Base-by-base conservation (phyloP, 2,113 vertebrate genomes). In the Neodon shergylaensis region DNA sequence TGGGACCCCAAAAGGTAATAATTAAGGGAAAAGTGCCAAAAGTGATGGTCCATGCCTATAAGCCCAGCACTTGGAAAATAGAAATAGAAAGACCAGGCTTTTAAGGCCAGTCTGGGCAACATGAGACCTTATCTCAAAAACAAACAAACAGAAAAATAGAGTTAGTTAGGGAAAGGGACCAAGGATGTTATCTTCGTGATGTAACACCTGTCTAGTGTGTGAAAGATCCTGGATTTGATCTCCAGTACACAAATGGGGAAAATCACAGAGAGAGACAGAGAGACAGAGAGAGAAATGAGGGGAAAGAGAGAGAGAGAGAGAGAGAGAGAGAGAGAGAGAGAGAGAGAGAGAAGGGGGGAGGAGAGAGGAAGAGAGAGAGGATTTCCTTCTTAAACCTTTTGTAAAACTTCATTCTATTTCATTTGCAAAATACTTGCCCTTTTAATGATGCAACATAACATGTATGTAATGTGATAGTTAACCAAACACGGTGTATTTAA, bases 361-460 rank as follows among this genome's bases (percentile, higher is more conserved):
- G 9, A 36, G 54, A 78, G 24, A 28, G 9, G 33, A 0, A 21
- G 26, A 36, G 5, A 49, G 44, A 36, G 28, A 52, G 0, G 52
- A 54, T 54, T 54, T 79, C 1, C 47, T 81, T 54, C 31, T n/a
- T 81, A 33, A 95, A 88, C 10, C 3, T 22, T 63, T 88, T 94
- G 22, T 85, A 68, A 95, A 94, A 88, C 91, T 87, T 73, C 42
- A 87, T 65, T 93, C 16, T 73, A 88, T 94, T 94, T 90, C 44
- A 61, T 90, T 49, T 87, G 22, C 54, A 92, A 91, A 92, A 95
- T 68, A 74, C 42, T 73, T 85, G 31, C 52, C 49, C 66, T 90
- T 95, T 78, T 88, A 73, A 93, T 92, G n/a, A 87, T 88, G 31
- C 54, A 76, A 66, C 24, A 65, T 90, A 85, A 11, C 24, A 54